Base-by-base conservation (phyloP, 2,797 vertebrate genomes). In the Arremon brunneinucha region DNA sequence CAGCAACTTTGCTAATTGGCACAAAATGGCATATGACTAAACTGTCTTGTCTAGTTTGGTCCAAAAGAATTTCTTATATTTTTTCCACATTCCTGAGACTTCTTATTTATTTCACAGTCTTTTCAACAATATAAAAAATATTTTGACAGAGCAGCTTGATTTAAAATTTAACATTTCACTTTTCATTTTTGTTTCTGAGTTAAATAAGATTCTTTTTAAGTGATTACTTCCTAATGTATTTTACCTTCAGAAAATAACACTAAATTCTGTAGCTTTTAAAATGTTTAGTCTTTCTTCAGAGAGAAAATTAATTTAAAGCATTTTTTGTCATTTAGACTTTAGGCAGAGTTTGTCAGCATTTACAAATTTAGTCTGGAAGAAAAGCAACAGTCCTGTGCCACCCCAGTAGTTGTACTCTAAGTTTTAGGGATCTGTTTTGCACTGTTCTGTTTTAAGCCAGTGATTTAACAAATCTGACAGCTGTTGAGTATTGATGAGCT, bases 1-100 rank as follows among this genome's bases (percentile, higher is more conserved):
- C 97, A 97, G 82, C 84, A 90, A 10, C 85, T 97, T 97, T 14
- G 4, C 89, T 98, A 97, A 97, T 97, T 98, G 96, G 90, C 89
- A 96, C 94, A 84, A 95, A 97, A 96, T 96, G 95, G 22, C 89
- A 52, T 72, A 47, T 95, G 77, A 93, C 90, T 94, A 59, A 59
- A 64, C 34, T 76, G 60, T 94, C 93, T 93, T 56, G 5, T 88
- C 59, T 93, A 59, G 7, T 87, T 63, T 95, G 72, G 8, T 92
- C 47, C 72, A 85, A 96, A 93, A 85, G 49, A 71, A 71, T 81
- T 72, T 87, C 55, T n/a, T 75, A 23, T 0, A 0, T 8, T 83
- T 80, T 77, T 75, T 87, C 1, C 1, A 1, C 39, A 89, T 86
- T 84, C 46, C 46, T 63, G 26, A 77, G 34, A 44, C 12, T 83